phyloP scores from a whole-genome alignment of 1,140 invertebrate genomes.

The Pogonomyrmex californicus region DNA sequence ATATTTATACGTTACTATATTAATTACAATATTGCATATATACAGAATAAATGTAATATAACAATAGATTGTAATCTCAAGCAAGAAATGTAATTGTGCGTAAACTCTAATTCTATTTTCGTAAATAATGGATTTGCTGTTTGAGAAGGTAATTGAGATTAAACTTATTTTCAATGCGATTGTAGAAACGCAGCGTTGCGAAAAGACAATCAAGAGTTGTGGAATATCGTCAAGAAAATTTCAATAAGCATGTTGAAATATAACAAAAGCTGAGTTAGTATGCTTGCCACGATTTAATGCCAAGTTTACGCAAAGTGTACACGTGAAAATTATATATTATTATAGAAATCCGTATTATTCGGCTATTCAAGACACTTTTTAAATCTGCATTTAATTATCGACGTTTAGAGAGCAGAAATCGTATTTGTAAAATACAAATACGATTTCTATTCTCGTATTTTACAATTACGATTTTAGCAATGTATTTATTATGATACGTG shows the following conservation, averaged over 20 bases:
- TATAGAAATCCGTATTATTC: background rate
- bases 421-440: constrained; percentile 16
- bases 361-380: background rate
- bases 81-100: constrained; percentile 13
- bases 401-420: background rate
- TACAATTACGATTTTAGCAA: constrained; percentile 39
- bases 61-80: background rate
- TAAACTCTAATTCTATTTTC: constrained; percentile 31
- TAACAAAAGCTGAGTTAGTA: background rate
- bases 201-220: constrained; percentile 43
- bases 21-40: background rate
- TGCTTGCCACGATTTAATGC: constrained; percentile 2
- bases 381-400: background rate
- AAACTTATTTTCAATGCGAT: constrained; percentile 35
- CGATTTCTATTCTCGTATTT: constrained; percentile 6
- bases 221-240: constrained; percentile 30
- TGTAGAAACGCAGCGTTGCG: constrained; percentile 38
- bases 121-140: constrained; percentile 8
- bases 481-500: background rate
- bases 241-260: constrained; percentile 18
- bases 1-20: constrained; percentile 7
- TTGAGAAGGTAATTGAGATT: constrained; percentile 52
- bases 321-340: background rate
- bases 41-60: background rate
- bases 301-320: constrained; percentile 7